Conservation (phyloP, 2,888 invertebrate species). For the Tetropium fuscum region DNA sequence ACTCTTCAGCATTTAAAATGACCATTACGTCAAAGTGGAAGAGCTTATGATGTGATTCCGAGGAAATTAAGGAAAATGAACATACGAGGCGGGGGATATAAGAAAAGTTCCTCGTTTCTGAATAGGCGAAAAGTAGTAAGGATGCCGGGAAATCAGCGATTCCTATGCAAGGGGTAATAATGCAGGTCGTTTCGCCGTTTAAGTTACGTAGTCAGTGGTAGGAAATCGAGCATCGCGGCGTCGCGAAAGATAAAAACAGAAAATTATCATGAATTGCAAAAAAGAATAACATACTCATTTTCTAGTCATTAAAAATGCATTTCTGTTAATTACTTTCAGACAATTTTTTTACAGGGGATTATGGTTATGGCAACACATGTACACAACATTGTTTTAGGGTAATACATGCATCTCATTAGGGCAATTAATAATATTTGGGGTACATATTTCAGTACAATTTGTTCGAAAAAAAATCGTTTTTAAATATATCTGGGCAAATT, state of each 20-base stretch:
- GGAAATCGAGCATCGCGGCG: background rate
- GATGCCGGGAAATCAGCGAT: conserved; percentile 21
- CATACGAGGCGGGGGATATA: conserved; percentile 19
- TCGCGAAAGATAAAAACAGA: background rate
- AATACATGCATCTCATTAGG: too few relatives aligned
- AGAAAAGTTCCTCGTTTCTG: conserved; percentile 18
- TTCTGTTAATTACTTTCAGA: too few relatives aligned
- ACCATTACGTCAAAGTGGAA: conserved; percentile 2
- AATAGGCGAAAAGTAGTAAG: conserved; percentile 14
- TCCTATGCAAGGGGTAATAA: conserved; percentile 31
- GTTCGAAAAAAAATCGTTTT: too few relatives aligned
- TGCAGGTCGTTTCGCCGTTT: conserved; percentile 20
- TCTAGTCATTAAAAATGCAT: too few relatives aligned
- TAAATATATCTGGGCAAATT: too few relatives aligned
- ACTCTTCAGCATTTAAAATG: background rate
- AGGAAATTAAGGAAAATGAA: conserved; percentile 26
- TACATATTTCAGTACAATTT: too few relatives aligned
- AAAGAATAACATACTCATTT: too few relatives aligned
- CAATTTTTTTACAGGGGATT: too few relatives aligned
- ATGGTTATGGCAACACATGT: too few relatives aligned
- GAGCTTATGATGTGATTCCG: conserved; percentile 17
- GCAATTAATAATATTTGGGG: too few relatives aligned
- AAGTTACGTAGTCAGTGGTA: conserved; percentile 6
- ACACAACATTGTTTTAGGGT: too few relatives aligned
- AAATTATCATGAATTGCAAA: conserved; percentile 1